Evolutionary conservation across 2,797 vertebrate genomes (phyloP), one percentile per base, ranked within the genome.

Genomic region (Stomatorhinus walkeri): DNA sequence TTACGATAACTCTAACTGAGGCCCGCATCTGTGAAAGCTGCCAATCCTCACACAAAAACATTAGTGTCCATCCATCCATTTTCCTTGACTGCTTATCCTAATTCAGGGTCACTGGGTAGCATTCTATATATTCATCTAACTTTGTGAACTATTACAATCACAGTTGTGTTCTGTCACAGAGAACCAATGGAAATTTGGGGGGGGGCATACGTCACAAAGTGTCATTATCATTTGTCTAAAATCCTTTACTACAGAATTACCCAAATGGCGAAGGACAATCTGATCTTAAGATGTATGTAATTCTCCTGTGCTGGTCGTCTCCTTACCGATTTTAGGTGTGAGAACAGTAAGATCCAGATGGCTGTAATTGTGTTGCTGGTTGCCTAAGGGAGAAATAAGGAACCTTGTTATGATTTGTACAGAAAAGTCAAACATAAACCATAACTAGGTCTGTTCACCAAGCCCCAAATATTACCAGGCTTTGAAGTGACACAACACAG

Each of bases 271-370:
- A 4, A 9, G 6, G 28, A 46, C 76, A 81, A 81, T 43, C 36
- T 81, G 76, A 81, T 43, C 32, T 22, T 40, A 36, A 36, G 32
- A 40, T 40, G 14, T 16, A 72, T 72, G 2, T 36, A 72, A 36
- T 40, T 46, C 40, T 81, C 19, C 76, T 46, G 16, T 79, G 76
- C 76, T 46, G 76, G 40, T 81, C 36, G 40, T 81, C 36, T 46
- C 76, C 97, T 98, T 96, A 98, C 98, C 98, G 89, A 97, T 95
- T 94, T 97, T 97, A 87, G 97, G 98, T 49, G 97, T 98, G 94
- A 98, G 96, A 72, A 95, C 96, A 3, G 96, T 96, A 94, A 99
- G 95, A 88, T 98, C 96, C 94, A 97, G 95, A 93, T 98, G 97
- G 93, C 97, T 99, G 94, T 97, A 98, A 91, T 97, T 97, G 85